Percentiles rank a stretch among this genome's conserved stretches.
Conservation (phyloP, 2,797 vertebrate species). For the Tenualosa ilisha region DNA sequence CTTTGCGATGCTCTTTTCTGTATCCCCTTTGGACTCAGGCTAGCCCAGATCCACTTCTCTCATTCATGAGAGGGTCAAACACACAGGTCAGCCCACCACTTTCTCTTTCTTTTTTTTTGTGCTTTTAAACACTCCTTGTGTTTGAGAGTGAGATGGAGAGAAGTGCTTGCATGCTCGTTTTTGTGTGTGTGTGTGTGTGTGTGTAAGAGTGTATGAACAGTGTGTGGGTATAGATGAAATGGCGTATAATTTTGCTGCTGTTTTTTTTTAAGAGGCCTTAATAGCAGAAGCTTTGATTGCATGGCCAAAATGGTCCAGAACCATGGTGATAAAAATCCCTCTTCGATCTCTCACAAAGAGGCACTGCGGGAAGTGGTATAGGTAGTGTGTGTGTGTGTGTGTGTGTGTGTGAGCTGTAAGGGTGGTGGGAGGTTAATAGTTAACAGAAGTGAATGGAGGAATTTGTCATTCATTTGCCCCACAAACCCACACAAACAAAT, state of each 20-base stretch:
- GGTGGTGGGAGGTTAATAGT: slow-evolving; percentile 48
- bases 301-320: not conserved
- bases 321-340: not conserved
- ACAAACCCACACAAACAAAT: slow-evolving; percentile 31
- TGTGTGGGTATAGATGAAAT: not conserved
- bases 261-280: not conserved
- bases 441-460: slow-evolving; percentile 62
- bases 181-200: not conserved
- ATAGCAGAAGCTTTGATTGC: slow-evolving; percentile 6
- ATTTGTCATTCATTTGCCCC: slow-evolving; percentile 75
- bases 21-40: slow-evolving; percentile 75
- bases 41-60: slow-evolving; percentile 74
- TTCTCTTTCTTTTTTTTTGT: slow-evolving; percentile 58
- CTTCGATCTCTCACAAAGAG: not conserved
- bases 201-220: not conserved
- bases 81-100: slow-evolving; percentile 76
- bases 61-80: slow-evolving; percentile 77
- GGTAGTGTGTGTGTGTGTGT: not conserved
- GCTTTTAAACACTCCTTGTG: slow-evolving; percentile 69
- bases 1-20: slow-evolving; percentile 68
- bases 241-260: not conserved
- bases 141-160: slow-evolving; percentile 54
- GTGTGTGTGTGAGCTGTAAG: not conserved
- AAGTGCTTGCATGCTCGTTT: not conserved
- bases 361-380: slow-evolving; percentile 1